These are phyloP conservation scores for Carassius gibelio DNA, from an alignment of 2,113 vertebrate genomes.

Conservation along the genomic window DNA sequence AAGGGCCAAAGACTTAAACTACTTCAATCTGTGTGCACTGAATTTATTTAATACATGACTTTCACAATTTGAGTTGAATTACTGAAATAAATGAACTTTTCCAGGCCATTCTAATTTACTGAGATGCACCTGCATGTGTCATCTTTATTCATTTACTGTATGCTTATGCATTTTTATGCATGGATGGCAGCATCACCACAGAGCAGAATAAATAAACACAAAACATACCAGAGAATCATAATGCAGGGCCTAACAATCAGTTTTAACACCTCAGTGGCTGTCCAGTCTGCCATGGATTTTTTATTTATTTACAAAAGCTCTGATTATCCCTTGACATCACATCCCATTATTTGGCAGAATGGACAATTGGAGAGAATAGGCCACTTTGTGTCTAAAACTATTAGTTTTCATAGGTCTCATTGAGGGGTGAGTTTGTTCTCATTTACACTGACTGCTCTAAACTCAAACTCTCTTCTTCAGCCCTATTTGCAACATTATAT, in stretches of 20 bases:
- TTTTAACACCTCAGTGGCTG: slow-evolving; percentile 5
- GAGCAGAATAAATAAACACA: not conserved
- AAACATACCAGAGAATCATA: slow-evolving; percentile 14
- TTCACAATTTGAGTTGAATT: too few relatives aligned
- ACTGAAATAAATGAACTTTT: too few relatives aligned
- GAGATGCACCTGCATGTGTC: too few relatives aligned
- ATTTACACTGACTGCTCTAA: not conserved
- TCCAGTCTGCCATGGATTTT: not conserved
- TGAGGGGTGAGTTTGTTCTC: slow-evolving; percentile 7
- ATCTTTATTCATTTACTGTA: not conserved
- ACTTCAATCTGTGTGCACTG: too few relatives aligned
- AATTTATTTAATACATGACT: too few relatives aligned
- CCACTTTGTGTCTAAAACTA: not conserved
- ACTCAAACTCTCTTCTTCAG: too few relatives aligned
- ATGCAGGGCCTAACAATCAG: not conserved
- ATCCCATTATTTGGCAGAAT: slow-evolving; percentile 1
- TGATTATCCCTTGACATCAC: not conserved
- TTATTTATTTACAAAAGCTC: not conserved
- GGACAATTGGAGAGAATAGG: not conserved
- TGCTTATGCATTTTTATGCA: not conserved
- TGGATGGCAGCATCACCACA: not conserved
- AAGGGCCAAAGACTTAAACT: too few relatives aligned
- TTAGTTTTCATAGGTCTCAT: not conserved
- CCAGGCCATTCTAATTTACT: too few relatives aligned
- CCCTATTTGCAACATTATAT: not conserved